Base-by-base conservation (phyloP, 2,888 invertebrate genomes). In the Argynnis bischoffii region DNA sequence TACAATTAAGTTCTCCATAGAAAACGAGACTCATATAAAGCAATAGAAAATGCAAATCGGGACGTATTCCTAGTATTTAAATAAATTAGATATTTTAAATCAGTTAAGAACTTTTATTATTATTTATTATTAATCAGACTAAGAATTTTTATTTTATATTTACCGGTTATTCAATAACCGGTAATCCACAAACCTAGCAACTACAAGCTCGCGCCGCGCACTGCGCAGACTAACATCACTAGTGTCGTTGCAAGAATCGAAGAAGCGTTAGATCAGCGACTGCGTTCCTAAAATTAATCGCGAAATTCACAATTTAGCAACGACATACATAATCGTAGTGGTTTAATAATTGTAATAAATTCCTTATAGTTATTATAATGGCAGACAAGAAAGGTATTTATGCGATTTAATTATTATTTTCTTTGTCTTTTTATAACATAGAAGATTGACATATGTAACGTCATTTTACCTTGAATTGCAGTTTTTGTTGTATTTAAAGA, bases 321-420 rank as follows among this genome's bases (percentile, higher is more conserved):
- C 77, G 71, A 77, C 71, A 61, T 66, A 77, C 71, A 59, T 65
- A 63, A 66, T 66, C 73, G 76, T 81, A 79, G 82, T 85, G 80
- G 76, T 59, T 79, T 78, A 76, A 79, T 81, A 79, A 80, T 78
- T 80, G 71, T 79, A 78, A 71, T 81, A 83, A 82, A 82, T 81
- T 81, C 80, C 76, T 81, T 81, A 76, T 82, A 83, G 76, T 83
- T 81, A 79, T 74, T 83, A 81, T 74, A 87, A 93, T 93, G 93
- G 93, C 93, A 78, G 93, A 93, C 84, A 93, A 93, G 81, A 93
- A 93, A 93, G 93, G 93, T 93, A 93, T 90, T 87, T 91, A 91
- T 87, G 78, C 78, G 75, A 74, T 83, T 81, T 74, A 75, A 83
- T 79, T 83, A 77, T 74, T 78, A 69, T 72, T 78, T 85, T 85